Conservation (phyloP, 1,140 invertebrate species). For the Tribolium madens region DNA sequence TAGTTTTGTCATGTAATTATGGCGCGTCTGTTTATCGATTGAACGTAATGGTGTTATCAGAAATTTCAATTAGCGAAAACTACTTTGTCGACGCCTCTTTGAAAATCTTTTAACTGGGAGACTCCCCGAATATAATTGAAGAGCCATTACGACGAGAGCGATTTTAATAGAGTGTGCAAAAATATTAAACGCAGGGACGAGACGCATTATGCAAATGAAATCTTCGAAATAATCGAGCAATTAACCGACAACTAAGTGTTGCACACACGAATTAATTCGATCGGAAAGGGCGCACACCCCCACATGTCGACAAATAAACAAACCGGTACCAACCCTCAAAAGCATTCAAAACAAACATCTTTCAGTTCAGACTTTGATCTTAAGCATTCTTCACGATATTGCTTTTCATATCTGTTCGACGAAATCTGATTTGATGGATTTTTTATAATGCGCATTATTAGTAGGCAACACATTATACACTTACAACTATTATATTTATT, state of each 20-base stretch:
- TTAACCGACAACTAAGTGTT: neutral
- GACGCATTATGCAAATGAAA: conserved; percentile 38
- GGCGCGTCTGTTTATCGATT: conserved; percentile 11
- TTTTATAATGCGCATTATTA: too few species aligned
- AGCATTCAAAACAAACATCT: conserved; percentile 24
- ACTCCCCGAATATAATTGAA: conserved; percentile 31
- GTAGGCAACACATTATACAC: too few species aligned
- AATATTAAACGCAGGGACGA: conserved; percentile 28
- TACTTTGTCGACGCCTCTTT: conserved; percentile 12
- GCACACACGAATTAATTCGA: neutral
- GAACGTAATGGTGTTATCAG: conserved; percentile 6
- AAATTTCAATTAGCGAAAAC: conserved; percentile 30
- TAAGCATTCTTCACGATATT: conserved; percentile 6
- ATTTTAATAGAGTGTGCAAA: conserved; percentile 38
- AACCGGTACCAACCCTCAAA: neutral
- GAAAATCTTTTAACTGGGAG: neutral
- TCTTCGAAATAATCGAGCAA: conserved; percentile 32
- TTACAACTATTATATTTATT: too few species aligned
- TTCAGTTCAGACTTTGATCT: conserved; percentile 25
- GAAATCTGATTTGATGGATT: too few species aligned
- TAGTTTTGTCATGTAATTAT: conserved; percentile 11
- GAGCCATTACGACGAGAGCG: conserved; percentile 20
- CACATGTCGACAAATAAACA: too few species aligned
- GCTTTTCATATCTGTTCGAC: conserved; percentile 5
- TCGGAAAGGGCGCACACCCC: too few species aligned